A percentile compares a stretch with the other conserved stretches of the same genome.
Conservation (phyloP, 2,797 vertebrate genomes). For the Buphagus erythrorhynchus region DNA sequence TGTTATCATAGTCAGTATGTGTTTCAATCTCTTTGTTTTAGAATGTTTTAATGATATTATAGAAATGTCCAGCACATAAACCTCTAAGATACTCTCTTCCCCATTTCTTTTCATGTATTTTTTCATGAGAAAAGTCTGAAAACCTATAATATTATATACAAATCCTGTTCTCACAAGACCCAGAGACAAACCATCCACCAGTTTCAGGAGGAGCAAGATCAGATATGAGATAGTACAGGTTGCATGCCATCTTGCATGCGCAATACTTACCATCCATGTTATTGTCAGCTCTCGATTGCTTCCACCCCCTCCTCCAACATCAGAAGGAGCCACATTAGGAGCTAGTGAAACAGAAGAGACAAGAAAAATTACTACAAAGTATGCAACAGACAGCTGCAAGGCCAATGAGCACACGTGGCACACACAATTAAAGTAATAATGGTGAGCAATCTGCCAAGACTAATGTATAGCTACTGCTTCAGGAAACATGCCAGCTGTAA, state of each 20-base stretch:
- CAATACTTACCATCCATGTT: slow-evolving; percentile 90
- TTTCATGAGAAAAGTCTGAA: background rate
- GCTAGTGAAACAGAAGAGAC: slow-evolving; percentile 78
- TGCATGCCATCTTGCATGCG: background rate
- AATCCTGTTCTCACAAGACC: background rate
- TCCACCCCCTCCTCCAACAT: slow-evolving; percentile 92
- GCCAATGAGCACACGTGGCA: slow-evolving; percentile 63
- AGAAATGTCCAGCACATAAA: background rate
- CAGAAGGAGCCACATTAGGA: slow-evolving; percentile 94
- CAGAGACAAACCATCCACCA: background rate
- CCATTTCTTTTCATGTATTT: background rate
- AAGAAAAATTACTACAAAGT: background rate
- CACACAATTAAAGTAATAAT: slow-evolving; percentile 61
- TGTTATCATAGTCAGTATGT: background rate
- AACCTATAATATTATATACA: background rate
- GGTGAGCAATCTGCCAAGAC: slow-evolving; percentile 70
- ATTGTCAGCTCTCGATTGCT: slow-evolving; percentile 92
- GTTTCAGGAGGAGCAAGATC: background rate
- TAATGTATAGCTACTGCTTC: slow-evolving; percentile 67
- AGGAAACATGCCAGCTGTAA: slow-evolving; percentile 46
- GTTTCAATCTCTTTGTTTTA: background rate
- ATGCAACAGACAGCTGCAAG: slow-evolving; percentile 3
- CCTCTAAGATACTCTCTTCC: background rate
- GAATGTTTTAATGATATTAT: background rate
- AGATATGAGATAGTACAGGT: background rate